Evolutionary conservation across 2,797 vertebrate genomes (phyloP).

Genomic region (Sylvia borin): DNA sequence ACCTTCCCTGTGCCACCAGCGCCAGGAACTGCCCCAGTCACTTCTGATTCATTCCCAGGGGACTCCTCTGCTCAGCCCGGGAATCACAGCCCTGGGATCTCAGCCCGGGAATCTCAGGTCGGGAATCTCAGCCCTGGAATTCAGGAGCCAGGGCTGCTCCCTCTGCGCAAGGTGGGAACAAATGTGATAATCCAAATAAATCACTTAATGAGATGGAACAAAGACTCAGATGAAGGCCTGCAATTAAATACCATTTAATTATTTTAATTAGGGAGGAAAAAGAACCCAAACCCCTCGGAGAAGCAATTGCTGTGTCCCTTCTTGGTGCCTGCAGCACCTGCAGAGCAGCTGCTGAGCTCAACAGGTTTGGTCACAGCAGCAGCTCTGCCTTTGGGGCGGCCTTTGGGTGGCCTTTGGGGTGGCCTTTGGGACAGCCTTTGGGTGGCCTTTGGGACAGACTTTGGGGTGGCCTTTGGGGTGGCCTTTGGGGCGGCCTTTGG

Average conservation of each 20-base stretch:
- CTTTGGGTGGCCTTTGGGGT: too few relatives aligned
- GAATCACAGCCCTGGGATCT: not conserved
- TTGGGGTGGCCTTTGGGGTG: not conserved
- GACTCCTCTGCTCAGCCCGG: not conserved
- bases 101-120: not conserved
- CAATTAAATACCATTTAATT: slow-evolving; percentile 63
- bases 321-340: not conserved
- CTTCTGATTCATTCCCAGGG: not conserved
- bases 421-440: too few relatives aligned
- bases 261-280: slow-evolving; percentile 44
- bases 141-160: not conserved
- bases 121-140: not conserved
- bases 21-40: too few relatives aligned
- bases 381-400: not conserved
- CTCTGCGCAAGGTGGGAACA: not conserved
- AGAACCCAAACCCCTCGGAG: not conserved
- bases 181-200: slow-evolving; percentile 26
- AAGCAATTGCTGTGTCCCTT: not conserved
- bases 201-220: slow-evolving; percentile 12
- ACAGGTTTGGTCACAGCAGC: not conserved
- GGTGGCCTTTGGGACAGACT: too few relatives aligned
- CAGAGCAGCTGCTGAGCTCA: not conserved
- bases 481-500: too few relatives aligned
- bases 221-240: slow-evolving; percentile 10
- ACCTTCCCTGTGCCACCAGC: too few relatives aligned